These are phyloP conservation scores for Cantharis lateralis DNA, from an alignment of 2,888 invertebrate species.

Conservation along the genomic window DNA sequence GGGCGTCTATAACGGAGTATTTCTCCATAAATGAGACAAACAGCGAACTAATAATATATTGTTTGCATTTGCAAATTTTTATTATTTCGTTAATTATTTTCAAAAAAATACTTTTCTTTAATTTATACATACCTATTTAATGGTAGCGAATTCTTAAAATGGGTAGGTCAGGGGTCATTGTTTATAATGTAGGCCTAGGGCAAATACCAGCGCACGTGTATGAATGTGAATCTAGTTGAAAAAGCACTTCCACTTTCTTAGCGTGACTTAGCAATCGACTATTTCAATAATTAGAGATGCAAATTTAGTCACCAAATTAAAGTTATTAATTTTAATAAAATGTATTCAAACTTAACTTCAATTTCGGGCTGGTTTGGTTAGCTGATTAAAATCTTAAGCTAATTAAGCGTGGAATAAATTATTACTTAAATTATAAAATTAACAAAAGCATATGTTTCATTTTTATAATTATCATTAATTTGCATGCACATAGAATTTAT, in stretches of 20 bases:
- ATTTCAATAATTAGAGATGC: neutral
- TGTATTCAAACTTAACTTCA: neutral
- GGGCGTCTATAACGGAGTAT: neutral
- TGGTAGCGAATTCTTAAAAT: neutral
- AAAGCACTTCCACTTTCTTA: neutral
- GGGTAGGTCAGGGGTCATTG: neutral
- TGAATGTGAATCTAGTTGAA: neutral
- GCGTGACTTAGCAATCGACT: neutral
- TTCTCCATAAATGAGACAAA: neutral
- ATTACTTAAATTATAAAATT: neutral
- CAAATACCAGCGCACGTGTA: neutral
- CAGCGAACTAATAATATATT: neutral
- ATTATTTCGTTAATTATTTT: neutral
- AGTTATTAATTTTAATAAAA: neutral
- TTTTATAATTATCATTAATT: constrained; percentile 26
- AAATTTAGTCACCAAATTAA: neutral
- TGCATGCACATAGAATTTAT: constrained; percentile 24
- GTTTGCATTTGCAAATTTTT: neutral
- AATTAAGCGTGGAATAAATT: neutral
- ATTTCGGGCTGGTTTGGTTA: neutral
- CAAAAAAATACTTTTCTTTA: neutral
- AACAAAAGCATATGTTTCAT: constrained; percentile 9
- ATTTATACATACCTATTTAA: neutral
- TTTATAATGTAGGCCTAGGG: neutral
- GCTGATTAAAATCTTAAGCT: neutral